Base-by-base conservation (phyloP, 2,797 vertebrate genomes). In the Okamejei kenojei region DNA sequence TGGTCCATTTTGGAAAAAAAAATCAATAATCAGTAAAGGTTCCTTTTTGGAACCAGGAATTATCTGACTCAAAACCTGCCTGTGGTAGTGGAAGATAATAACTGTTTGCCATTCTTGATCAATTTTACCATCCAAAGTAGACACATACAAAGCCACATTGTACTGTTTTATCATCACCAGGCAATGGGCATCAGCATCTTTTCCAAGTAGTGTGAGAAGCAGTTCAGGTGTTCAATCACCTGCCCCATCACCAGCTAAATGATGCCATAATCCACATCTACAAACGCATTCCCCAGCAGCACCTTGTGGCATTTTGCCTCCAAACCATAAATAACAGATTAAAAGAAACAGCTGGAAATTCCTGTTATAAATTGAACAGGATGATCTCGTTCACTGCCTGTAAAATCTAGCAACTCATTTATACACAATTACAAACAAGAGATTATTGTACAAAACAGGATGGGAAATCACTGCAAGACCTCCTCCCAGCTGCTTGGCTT, bases 401-500 rank as follows among this genome's bases (percentile, higher is more conserved):
- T 61, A 88, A 88, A 65, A 88, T 17, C 61, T 35, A 35, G 5
- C 65, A 65, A 88, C 32, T 88, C n/a, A 68, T 68, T 88, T 88
- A 88, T 88, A 68, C 61, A 68, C 61, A 45, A 63, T 88, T 38
- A 88, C 61, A 88, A 88, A 88, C 32, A 15, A 88, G 65, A 68
- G 61, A 88, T 61, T 88, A 65, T 29, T 32, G 32, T 88, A 88
- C 84, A 88, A n/a, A 68, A 88, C 10, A 3, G 63, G 23, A 21
- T 13, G 65, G 93, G 76, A 8, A 7, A 2, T 96, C 96, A 98
- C 93, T 98, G 97, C 91, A 98, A 95, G 94, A 98, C 95, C 94
- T 97, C 97, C 93, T 98, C 97, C 97, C 97, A 98, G 88, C 96
- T 97, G 95, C 97, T 97, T 93, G 97, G 97, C 68, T 97, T 95